Conservation (phyloP, 37 sponge, comb jelly and placozoan species). For the Geodia barretti region DNA sequence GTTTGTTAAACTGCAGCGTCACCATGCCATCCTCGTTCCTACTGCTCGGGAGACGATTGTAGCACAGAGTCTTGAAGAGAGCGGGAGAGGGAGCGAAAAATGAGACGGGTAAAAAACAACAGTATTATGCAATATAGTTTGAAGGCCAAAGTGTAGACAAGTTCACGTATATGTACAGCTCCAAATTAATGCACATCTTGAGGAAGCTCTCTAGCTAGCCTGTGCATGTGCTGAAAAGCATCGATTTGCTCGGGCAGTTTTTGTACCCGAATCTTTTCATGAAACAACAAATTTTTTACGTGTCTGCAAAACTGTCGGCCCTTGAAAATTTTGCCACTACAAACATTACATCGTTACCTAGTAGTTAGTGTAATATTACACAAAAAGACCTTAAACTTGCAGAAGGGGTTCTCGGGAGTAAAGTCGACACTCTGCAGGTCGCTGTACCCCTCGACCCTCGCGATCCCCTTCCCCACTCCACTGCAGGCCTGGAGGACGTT, state of each 20-base stretch:
- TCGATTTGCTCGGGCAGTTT: no score
- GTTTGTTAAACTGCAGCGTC: constrained; percentile 69
- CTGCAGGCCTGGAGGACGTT: constrained; percentile 85
- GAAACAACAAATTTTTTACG: no score
- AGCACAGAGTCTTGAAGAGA: constrained; percentile 65
- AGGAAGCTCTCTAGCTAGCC: no score
- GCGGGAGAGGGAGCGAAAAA: neutral
- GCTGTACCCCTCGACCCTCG: constrained; percentile 35
- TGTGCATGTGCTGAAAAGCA: no score
- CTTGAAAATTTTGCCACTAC: no score
- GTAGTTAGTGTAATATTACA: no score
- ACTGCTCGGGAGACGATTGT: constrained; percentile 69
- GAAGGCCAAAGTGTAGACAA: neutral
- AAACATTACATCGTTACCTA: no score
- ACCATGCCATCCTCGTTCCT: constrained; percentile 91
- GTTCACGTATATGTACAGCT: neutral
- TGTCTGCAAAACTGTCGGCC: no score
- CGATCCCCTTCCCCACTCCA: constrained; percentile 76
- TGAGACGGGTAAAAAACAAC: neutral
- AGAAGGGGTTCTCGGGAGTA: constrained; percentile 76
- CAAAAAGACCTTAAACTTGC: constrained; percentile 42
- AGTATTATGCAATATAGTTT: neutral
- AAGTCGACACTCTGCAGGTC: constrained; percentile 69
- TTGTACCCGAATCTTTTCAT: no score
- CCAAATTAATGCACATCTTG: neutral